Percentiles rank a stretch among this genome's conserved stretches.
phyloP scores from a whole-genome alignment of 2,888 invertebrate genomes.

The Apodemia duryi region DNA sequence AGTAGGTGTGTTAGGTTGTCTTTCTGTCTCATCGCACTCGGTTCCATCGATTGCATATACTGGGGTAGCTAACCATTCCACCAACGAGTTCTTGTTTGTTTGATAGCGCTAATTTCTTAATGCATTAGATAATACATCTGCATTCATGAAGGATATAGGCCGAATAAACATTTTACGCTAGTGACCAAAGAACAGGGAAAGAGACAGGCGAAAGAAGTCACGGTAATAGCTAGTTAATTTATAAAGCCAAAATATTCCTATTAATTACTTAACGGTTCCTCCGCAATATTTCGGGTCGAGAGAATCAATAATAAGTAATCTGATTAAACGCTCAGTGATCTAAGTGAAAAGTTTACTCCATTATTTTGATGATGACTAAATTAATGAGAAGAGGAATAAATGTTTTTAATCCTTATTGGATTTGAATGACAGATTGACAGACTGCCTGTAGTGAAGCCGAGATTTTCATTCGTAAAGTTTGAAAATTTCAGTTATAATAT shows the following conservation, averaged over 20 bases:
- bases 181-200: no score
- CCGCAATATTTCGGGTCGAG: slow-evolving; percentile 34
- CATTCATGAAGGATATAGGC: no score
- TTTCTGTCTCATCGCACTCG: no score
- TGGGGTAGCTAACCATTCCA: no score
- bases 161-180: no score
- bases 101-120: no score
- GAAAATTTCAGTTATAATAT: background rate
- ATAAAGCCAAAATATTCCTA: slow-evolving; percentile 5
- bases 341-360: slow-evolving; percentile 37
- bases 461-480: background rate
- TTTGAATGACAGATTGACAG: slow-evolving; percentile 11
- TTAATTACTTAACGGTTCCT: slow-evolving; percentile 38
- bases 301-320: slow-evolving; percentile 40
- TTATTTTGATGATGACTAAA: slow-evolving; percentile 29
- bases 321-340: slow-evolving; percentile 32
- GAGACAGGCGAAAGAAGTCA: no score
- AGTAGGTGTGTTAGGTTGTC: no score
- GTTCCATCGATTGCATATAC: no score
- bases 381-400: slow-evolving; percentile 22
- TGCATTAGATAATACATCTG: no score
- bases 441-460: background rate
- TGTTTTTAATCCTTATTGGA: slow-evolving; percentile 12
- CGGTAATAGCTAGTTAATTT: background rate
- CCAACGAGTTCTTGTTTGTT: no score